A percentile compares a stretch with the other conserved stretches of the same genome.
Evolutionary conservation across 2,888 invertebrate genomes (phyloP).

Genomic region (Polydrusus pterygomalis): DNA sequence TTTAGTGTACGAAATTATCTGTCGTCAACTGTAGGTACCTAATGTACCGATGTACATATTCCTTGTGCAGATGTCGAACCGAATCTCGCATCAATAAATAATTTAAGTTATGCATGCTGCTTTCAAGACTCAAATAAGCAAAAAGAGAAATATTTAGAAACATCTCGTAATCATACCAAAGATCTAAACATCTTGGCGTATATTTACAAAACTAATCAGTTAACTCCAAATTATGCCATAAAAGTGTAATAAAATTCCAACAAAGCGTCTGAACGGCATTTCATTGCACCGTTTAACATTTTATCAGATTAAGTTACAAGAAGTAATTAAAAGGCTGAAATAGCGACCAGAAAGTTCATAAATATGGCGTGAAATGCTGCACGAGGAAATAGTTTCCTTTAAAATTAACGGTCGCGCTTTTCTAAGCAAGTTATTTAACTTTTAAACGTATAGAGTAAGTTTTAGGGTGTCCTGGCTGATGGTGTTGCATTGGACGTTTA

Average conservation of each 20-base stretch:
- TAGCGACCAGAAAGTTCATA: slow-evolving; percentile 55
- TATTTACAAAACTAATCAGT: slow-evolving; percentile 39
- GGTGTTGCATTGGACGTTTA: not conserved
- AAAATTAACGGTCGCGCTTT: slow-evolving; percentile 47
- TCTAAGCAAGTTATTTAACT: slow-evolving; percentile 40
- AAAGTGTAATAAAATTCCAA: slow-evolving; percentile 51
- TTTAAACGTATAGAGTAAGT: slow-evolving; percentile 26
- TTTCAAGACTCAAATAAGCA: no score
- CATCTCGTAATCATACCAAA: not conserved
- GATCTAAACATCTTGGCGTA: slow-evolving; percentile 12
- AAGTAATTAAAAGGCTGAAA: slow-evolving; percentile 56
- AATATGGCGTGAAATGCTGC: slow-evolving; percentile 52
- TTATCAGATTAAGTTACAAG: slow-evolving; percentile 57
- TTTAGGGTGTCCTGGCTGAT: not conserved
- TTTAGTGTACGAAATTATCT: no score
- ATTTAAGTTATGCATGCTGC: no score
- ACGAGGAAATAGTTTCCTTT: slow-evolving; percentile 51
- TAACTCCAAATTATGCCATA: slow-evolving; percentile 51
- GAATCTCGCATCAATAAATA: no score
- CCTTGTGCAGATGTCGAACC: no score
- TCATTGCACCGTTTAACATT: slow-evolving; percentile 54
- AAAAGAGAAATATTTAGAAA: not conserved
- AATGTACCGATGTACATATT: no score
- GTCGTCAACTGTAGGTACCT: no score
- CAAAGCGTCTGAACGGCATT: slow-evolving; percentile 48